Percentiles rank a stretch among this genome's conserved stretches.
These are phyloP conservation scores for Aphaenogaster rudis DNA, from an alignment of 1,140 invertebrate genomes.

Conservation along the genomic window DNA sequence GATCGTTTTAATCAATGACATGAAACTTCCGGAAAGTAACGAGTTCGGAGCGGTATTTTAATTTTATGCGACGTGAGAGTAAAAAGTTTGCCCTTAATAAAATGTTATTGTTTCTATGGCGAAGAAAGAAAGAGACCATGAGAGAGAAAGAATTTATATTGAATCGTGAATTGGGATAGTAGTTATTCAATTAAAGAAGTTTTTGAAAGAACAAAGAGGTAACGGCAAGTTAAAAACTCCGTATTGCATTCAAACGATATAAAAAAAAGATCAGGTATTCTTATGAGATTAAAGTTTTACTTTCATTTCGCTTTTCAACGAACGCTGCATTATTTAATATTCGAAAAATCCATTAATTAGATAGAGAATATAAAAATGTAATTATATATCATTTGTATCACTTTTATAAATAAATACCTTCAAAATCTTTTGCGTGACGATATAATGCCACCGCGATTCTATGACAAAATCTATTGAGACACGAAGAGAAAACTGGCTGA, in stretches of 20 bases:
- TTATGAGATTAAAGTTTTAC: slow-evolving; percentile 31
- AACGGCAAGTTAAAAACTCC: slow-evolving; percentile 22
- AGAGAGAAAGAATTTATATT: slow-evolving; percentile 33
- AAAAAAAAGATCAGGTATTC: slow-evolving; percentile 17
- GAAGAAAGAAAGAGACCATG: neutral
- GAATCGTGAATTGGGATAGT: slow-evolving; percentile 32
- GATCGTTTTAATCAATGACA: slow-evolving; percentile 40
- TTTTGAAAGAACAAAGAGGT: slow-evolving; percentile 33
- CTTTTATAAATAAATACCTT: neutral
- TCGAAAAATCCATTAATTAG: neutral
- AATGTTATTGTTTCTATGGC: slow-evolving; percentile 22
- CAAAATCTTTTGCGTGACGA: no score
- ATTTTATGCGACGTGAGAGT: slow-evolving; percentile 42
- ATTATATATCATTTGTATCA: neutral
- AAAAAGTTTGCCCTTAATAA: slow-evolving; percentile 52
- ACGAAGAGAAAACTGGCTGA: no score
- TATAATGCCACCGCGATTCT: no score
- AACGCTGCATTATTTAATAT: neutral
- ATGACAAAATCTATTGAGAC: no score
- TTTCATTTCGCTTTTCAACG: slow-evolving; percentile 7
- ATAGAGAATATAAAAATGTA: neutral
- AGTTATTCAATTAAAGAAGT: slow-evolving; percentile 55
- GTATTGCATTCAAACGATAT: slow-evolving; percentile 37
- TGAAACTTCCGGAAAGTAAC: slow-evolving; percentile 34
- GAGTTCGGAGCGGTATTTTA: slow-evolving; percentile 42